Base-by-base conservation (phyloP, 2,888 invertebrate species). In the Ctenicera cuprea region DNA sequence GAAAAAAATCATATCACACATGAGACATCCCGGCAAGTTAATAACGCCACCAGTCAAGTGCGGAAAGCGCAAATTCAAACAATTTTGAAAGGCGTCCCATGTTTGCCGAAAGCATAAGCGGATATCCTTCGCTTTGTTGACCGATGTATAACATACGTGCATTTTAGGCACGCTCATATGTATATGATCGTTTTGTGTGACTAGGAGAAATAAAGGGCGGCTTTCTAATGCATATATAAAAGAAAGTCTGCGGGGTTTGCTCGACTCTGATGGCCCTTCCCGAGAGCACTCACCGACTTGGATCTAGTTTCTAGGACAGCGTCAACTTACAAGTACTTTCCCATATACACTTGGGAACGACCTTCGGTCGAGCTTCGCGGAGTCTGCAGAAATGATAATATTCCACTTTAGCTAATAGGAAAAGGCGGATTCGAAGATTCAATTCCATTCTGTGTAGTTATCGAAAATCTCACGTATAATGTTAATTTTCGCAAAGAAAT, bases 1-100 rank as follows among this genome's bases (percentile, higher is more conserved):
- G 88, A 88, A 84, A 81, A 78, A 81, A 74, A 71, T 71, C 3
- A 22, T 1, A 30, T 30, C 22, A 26, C 12, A 26, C 3, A 48
- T 4, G 3, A n/a, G 4, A 14, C 4, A 67, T 74, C 33, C 26
- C 12, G 22, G n/a, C 9, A 20, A 54, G 48, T 18, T 48, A 48
- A 48, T 48, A 48, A 48, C 48, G 48, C 48, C 18, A 11, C 18
- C 48, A 52, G 52, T 65, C 52, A 37, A 50, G 50, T 18, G 52
- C 8, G 64, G 12, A 50, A 66, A 54, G 65, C 52, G 16, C 52
- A 54, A 66, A 52, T 54, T 41, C 38, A 66, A 66, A 66, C 65
- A 66, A 20, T 50, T 66, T 26, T 52, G 50, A 66, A 66, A 66
- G 41, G 65, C 38, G 16, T 38, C 18, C 33, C 26, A 5, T 66